A percentile compares a stretch with the other conserved stretches of the same genome.
Conservation (phyloP, 2,797 vertebrate species). For the Clamator glandarius region DNA sequence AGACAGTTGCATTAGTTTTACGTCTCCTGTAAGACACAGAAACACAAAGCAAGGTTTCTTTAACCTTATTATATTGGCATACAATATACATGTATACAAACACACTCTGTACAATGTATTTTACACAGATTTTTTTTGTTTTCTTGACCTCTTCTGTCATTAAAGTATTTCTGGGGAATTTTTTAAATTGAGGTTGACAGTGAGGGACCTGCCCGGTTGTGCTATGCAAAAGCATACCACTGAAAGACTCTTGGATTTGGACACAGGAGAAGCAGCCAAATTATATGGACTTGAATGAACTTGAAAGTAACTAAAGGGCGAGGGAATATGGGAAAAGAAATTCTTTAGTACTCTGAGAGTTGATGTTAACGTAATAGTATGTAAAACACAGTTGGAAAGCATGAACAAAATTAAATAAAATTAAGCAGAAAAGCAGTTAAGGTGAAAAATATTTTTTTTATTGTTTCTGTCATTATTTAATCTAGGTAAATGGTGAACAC, state of each 20-base stretch:
- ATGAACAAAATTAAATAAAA: neutral
- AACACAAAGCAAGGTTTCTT: neutral
- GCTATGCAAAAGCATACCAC: neutral
- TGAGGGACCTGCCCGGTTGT: neutral
- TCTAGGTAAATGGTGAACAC: neutral
- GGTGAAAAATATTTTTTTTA: neutral
- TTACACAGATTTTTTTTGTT: neutral
- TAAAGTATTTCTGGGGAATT: neutral
- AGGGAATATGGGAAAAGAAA: neutral
- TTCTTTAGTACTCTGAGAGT: neutral
- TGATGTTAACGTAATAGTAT: neutral
- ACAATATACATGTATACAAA: neutral
- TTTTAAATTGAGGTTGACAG: neutral
- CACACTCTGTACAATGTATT: neutral
- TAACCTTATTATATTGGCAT: neutral
- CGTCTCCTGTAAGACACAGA: neutral
- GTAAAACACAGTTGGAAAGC: neutral
- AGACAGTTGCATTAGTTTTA: neutral
- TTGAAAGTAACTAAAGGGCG: neutral
- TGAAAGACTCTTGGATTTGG: neutral
- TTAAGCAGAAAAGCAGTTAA: neutral
- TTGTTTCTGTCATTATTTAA: neutral
- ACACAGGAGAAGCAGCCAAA: neutral
- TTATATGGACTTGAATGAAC: neutral
- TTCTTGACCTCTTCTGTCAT: neutral